phyloP scores from a whole-genome alignment of 2,797 vertebrate genomes.

The Balearica regulorum region DNA sequence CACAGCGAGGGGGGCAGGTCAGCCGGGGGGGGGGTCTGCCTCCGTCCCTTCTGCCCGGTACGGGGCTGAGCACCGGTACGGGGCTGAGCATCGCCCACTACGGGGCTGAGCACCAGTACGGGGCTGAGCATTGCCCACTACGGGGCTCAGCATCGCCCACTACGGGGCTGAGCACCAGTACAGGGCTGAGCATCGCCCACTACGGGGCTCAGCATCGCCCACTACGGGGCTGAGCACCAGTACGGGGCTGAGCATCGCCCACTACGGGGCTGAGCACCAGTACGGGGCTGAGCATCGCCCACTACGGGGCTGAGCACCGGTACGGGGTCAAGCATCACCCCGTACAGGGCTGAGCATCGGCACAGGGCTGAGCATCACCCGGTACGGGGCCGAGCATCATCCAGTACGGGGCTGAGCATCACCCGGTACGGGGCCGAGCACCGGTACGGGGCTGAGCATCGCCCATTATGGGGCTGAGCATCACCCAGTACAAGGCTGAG shows the following conservation, averaged over 20 bases:
- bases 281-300: accelerated
- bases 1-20: not conserved
- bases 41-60: too few species aligned
- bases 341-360: accelerated
- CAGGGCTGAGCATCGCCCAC: accelerated
- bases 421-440: accelerated
- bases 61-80: too few species aligned
- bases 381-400: not conserved
- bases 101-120: accelerated
- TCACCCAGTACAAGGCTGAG: accelerated
- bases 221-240: not conserved
- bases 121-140: accelerated
- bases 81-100: accelerated
- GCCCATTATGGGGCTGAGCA: accelerated
- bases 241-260: not conserved
- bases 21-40: too few species aligned
- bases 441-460: accelerated
- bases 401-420: accelerated
- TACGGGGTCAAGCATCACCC: accelerated
- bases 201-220: not conserved
- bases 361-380: accelerated
- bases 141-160: not conserved
- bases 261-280: not conserved
- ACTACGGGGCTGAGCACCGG: accelerated
- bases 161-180: not conserved